A percentile compares a stretch with the other conserved stretches of the same genome.
Evolutionary conservation across 2,797 vertebrate genomes (phyloP).

Genomic region (Hoplostethus mediterraneus): DNA sequence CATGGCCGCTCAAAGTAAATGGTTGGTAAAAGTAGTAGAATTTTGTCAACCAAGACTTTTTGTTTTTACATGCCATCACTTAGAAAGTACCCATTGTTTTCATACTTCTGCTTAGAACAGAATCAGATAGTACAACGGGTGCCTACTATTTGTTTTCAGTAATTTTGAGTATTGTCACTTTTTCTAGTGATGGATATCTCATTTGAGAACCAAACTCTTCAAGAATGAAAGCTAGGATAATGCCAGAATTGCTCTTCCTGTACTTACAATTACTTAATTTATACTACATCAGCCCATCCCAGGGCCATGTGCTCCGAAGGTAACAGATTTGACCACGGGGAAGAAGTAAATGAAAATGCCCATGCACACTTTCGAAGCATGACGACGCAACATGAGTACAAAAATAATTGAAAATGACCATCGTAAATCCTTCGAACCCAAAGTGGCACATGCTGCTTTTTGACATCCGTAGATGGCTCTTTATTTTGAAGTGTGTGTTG

Average conservation of each 20-base stretch:
- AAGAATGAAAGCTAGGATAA: background rate
- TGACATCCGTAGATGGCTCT: background rate
- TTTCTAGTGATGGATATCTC: conserved; percentile 6
- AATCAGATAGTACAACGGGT: background rate
- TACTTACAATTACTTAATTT: too few relatives aligned
- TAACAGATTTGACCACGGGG: background rate
- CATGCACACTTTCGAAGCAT: background rate
- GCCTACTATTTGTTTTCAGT: background rate
- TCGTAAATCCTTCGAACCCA: background rate
- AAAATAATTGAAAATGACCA: background rate
- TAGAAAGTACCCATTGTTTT: background rate
- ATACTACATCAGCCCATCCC: background rate
- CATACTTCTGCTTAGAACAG: background rate
- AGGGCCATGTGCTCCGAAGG: background rate
- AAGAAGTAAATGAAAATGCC: background rate
- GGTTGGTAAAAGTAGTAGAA: background rate
- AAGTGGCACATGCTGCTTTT: background rate
- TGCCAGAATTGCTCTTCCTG: too few relatives aligned
- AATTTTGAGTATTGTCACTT: background rate
- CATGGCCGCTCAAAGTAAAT: background rate
- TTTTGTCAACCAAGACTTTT: background rate
- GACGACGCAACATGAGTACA: background rate
- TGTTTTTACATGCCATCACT: background rate
- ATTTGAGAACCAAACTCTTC: background rate
- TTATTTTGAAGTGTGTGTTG: too few relatives aligned